Base-by-base conservation (phyloP, 2,888 invertebrate genomes). In the Zygaena filipendulae region DNA sequence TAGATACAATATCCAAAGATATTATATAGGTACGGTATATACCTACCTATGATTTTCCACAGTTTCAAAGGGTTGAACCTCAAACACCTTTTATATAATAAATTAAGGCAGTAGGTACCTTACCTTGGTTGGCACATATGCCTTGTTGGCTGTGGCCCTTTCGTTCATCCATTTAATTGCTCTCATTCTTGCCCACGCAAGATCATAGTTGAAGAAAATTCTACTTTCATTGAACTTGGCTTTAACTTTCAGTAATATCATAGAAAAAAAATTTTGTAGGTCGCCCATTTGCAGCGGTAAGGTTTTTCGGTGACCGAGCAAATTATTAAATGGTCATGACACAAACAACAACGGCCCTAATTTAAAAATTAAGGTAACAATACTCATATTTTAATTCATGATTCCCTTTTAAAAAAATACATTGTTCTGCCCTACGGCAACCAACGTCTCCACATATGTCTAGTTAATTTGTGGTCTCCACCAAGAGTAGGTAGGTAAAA, bases 91-190 rank as follows among this genome's bases (percentile, higher is more conserved):
- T 25, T 23, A 34, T 27, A 33, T 27, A 25, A 18, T 18, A 32
- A 30, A 31, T 28, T 23, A 27, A 32, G 5, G 20, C 13, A 5
- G n/a, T 23, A 29, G 22, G 18, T 30, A 32, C 7, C 68, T 68
- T 44, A 84, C 85, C 55, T 74, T 74, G 12, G 96, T 95, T 23
- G 96, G 95, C 44, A 86, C 84, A 66, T 96, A 96, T 2, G 95
- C 92, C 63, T 86, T 85, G 54, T 88, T 87, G 16, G 86, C 82
- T 32, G 82, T 79, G 25, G 92, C 90, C 53, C 83, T 84, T 47
- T 84, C 82, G 72, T 92, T 92, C 85, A 88, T 92, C 92, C 92
- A 92, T 71, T 87, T 85, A 30, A 88, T 80, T 24, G 59, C 33
- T 44, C 69, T 74, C 10, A 79, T 52, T 47, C 59, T 75, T 42